Conservation (phyloP, 2,888 invertebrate species). For the Molanna angustata region DNA sequence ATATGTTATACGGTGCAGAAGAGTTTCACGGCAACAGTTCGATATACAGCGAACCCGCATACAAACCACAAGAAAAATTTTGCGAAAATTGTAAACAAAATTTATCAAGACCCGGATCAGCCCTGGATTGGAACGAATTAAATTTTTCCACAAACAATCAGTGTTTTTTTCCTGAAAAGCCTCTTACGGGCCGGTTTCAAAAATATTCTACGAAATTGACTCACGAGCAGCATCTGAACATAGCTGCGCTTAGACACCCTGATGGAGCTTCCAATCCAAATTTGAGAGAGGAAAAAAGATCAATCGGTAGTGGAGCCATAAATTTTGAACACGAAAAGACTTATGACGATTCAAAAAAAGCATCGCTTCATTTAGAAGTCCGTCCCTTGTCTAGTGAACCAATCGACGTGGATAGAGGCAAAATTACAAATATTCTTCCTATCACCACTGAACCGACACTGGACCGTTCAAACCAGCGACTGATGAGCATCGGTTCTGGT, state of each 20-base stretch:
- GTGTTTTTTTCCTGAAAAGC: slow-evolving; percentile 40
- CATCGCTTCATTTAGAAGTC: slow-evolving; percentile 33
- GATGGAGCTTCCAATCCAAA: slow-evolving; percentile 94
- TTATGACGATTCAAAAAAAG: slow-evolving; percentile 47
- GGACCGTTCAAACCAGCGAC: slow-evolving; percentile 61
- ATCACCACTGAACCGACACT: slow-evolving; percentile 61
- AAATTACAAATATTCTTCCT: slow-evolving; percentile 48
- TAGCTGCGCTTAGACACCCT: slow-evolving; percentile 78
- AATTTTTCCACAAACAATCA: slow-evolving; percentile 55
- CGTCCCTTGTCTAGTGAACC: slow-evolving; percentile 40
- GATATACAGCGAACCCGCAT: slow-evolving; percentile 84
- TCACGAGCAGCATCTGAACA: slow-evolving; percentile 53
- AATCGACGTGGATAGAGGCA: slow-evolving; percentile 25
- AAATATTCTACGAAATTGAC: slow-evolving; percentile 61
- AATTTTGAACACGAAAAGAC: slow-evolving; percentile 56
- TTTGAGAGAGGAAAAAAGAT: slow-evolving; percentile 66
- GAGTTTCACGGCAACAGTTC: slow-evolving; percentile 72
- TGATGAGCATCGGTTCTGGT: slow-evolving; percentile 61
- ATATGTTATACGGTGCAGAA: slow-evolving; percentile 64
- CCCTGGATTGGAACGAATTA: slow-evolving; percentile 62
- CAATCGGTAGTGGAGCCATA: slow-evolving; percentile 63
- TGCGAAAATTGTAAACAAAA: slow-evolving; percentile 73
- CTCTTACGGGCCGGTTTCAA: slow-evolving; percentile 59
- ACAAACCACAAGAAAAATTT: slow-evolving; percentile 68
- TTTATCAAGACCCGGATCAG: slow-evolving; percentile 66